phyloP scores from a whole-genome alignment of 2,888 invertebrate genomes.

The Lobophora halterata region DNA sequence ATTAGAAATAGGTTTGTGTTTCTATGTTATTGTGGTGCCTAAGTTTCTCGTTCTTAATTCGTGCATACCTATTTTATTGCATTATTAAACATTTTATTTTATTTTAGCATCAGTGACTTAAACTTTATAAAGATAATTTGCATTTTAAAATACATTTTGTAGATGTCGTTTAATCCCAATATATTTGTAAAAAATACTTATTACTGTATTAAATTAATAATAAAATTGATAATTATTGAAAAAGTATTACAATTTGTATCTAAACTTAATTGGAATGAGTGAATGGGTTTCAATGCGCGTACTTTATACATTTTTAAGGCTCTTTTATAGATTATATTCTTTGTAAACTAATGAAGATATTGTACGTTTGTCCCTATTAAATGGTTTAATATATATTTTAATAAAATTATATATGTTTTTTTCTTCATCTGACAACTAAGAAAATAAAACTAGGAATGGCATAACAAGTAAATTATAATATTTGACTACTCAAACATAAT shows the following conservation, averaged over 20 bases:
- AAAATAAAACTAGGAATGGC: slow-evolving; percentile 13
- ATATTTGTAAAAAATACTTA: slow-evolving; percentile 55
- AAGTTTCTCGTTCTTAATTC: slow-evolving; percentile 48
- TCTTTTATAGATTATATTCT: slow-evolving; percentile 67
- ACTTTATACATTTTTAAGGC: slow-evolving; percentile 75
- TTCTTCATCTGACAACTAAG: slow-evolving; percentile 33
- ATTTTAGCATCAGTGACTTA: slow-evolving; percentile 27
- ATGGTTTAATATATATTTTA: slow-evolving; percentile 81
- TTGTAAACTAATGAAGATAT: slow-evolving; percentile 79
- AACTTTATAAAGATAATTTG: slow-evolving; percentile 21
- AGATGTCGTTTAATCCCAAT: slow-evolving; percentile 33
- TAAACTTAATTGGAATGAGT: slow-evolving; percentile 47
- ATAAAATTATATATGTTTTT: slow-evolving; percentile 59
- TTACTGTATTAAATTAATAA: slow-evolving; percentile 44
- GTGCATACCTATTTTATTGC: slow-evolving; percentile 27
- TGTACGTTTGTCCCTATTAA: slow-evolving; percentile 80
- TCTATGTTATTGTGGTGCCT: slow-evolving; percentile 69
- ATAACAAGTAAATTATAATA: slow-evolving; percentile 26
- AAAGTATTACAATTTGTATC: slow-evolving; percentile 42
- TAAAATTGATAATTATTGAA: slow-evolving; percentile 46
- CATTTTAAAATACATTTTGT: slow-evolving; percentile 23
- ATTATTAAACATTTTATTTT: slow-evolving; percentile 31
- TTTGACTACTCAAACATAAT: slow-evolving; percentile 31
- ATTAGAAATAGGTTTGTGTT: slow-evolving; percentile 52
- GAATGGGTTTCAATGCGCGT: slow-evolving; percentile 63